Base-by-base conservation (phyloP, 1,140 invertebrate genomes). In the Drosophila navojoa region DNA sequence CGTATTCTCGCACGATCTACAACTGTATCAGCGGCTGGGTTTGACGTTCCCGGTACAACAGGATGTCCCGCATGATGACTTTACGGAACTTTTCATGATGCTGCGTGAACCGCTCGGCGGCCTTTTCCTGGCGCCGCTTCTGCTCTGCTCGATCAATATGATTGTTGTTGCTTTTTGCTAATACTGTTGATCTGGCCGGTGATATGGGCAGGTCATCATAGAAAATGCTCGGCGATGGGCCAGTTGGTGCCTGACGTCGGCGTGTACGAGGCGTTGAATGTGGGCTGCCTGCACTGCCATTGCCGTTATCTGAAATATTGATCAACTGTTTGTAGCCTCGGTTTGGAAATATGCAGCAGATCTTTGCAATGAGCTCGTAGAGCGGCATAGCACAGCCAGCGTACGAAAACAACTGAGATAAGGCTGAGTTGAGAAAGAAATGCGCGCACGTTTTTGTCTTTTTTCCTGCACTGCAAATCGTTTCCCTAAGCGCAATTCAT, bases 1-100 rank as follows among this genome's bases (percentile, higher is more conserved):
- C 35, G 13, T 3, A 54, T 25, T 25, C 38, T 16, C n/a, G 3
- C 44, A 5, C 40, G 11, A 2, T 38, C 7, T 52, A 92, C 52
- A 91, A 76, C 49, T 87, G 71, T 53, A 91, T 90, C 1, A 92
- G 59, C 0, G 89, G 90, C 61, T 85, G 66, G 19, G 35, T 59
- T 45, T 74, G 63, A 27, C 66, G 67, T 11, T 73, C 45, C 5
- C 80, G 76, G 61, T 91, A 84, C 3, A 68, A 75, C 9, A 61
- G 35, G 5, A 92, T 76, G 35, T 91, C 82, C 6, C 76, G 54
- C 85, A 91, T 90, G 0, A 91, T 63, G 7, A 71, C 27, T 11
- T 62, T 9, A 5, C 85, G 81, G 64, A 76, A 91, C 6, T 38
- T 32, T 47, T 91, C 91, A 22, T 92, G 91, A 11, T 49, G 66